Base-by-base conservation (phyloP, 1,140 invertebrate species). In the Zaprionus gabonicus region DNA sequence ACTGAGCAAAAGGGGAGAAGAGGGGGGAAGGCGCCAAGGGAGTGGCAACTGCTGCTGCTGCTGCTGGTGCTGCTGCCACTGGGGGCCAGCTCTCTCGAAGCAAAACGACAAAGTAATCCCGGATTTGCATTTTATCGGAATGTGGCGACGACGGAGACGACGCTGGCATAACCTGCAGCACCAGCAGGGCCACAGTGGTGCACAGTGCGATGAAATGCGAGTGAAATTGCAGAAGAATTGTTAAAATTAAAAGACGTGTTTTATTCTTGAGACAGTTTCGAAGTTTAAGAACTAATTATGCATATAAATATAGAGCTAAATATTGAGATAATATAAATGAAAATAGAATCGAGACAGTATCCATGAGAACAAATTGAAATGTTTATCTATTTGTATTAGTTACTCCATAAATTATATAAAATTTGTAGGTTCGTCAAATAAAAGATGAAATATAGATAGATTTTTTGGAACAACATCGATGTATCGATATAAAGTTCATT, bases 81-180 rank as follows among this genome's bases (percentile, higher is more conserved):
- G 80, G 57, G 51, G 56, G 41, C 41, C 84, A 83, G 83, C 84
- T 88, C 84, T 81, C 79, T 91, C 85, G 85, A 82, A 82, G 85
- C 85, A 90, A 91, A 91, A 85, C 86, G 85, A 90, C 85, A 90
- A 91, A 90, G 85, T 90, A 90, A 90, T 90, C 82, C 85, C 58
- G 85, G 85, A 90, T 90, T 90, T 90, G 85, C 85, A 90, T 90
- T 90, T 90, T 90, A 90, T 90, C 85, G 86, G 79, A 90, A 91
- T 90, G 85, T 78, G 85, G 86, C 79, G 80, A 80, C 76, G 78
- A 74, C 80, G 84, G 84, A 76, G 69, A 80, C 62, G 69, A 80
- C 62, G 78, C 60, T 70, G 58, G 46, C 78, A 63, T 55, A 74
- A 31, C 58, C 65, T 71, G 63, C 68, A 59, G 59, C 59, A 38